phyloP scores from a whole-genome alignment of 2,888 invertebrate genomes.

The Meganola albula region DNA sequence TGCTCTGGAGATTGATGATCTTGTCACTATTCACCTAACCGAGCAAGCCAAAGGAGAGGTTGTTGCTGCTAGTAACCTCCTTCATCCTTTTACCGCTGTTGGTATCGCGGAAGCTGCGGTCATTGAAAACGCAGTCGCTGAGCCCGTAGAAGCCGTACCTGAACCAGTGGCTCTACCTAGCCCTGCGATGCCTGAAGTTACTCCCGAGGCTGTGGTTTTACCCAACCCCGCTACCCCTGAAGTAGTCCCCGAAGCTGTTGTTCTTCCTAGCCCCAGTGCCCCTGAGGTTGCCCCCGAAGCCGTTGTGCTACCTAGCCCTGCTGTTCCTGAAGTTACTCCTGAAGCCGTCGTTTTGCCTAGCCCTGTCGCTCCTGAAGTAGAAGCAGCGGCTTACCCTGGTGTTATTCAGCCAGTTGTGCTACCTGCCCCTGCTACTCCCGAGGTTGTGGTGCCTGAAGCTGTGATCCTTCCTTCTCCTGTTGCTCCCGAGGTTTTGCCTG shows the following conservation, averaged over 20 bases:
- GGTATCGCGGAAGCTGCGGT: conserved; percentile 46
- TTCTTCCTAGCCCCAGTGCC: conserved; percentile 1
- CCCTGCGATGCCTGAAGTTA: conserved; percentile 13
- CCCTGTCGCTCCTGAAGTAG: conserved; percentile 16
- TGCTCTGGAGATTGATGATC: conserved; percentile 41
- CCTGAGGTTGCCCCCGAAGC: conserved; percentile 10
- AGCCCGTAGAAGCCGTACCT: conserved; percentile 14
- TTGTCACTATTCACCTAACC: conserved; percentile 45
- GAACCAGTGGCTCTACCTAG: conserved; percentile 16
- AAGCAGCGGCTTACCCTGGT: no score
- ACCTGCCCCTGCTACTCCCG: conserved; percentile 11
- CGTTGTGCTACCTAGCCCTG: conserved; percentile 9
- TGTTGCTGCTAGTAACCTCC: conserved; percentile 34
- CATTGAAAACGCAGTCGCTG: conserved; percentile 22
- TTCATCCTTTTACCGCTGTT: conserved; percentile 46
- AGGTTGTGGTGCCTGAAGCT: conserved; percentile 16
- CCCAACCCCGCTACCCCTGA: conserved; percentile 20
- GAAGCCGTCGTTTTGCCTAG: conserved; percentile 17
- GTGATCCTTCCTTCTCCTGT: conserved; percentile 18
- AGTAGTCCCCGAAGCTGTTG: conserved; percentile 15
- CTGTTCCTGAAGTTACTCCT: conserved; percentile 16
- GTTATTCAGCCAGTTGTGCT: conserved; percentile 18
- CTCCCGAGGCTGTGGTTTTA: conserved; percentile 19
- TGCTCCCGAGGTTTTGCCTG: conserved; percentile 14
- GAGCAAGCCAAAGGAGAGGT: conserved; percentile 40